Evolutionary conservation across 2,888 invertebrate species (phyloP).

Genomic region (Perizoma flavofasciatum): DNA sequence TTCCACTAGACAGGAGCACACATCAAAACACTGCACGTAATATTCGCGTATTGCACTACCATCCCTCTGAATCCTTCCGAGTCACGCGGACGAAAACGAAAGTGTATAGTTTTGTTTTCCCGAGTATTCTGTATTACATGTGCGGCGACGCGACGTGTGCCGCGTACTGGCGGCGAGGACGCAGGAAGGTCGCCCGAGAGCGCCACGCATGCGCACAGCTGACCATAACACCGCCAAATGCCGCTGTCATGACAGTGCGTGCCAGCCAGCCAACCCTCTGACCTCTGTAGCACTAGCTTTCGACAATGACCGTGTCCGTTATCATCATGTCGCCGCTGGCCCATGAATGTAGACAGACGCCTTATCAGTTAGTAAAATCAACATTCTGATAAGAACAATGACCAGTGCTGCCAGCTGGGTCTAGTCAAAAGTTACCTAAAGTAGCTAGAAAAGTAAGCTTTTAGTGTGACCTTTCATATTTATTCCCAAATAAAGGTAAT

Average conservation of each 20-base stretch:
- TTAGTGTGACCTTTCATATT: too few relatives aligned
- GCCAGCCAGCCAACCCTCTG: slow-evolving; percentile 46
- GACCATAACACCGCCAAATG: slow-evolving; percentile 48
- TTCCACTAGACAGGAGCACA: slow-evolving; percentile 45
- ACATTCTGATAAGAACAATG: slow-evolving; percentile 11
- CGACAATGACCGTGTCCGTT: slow-evolving; percentile 22
- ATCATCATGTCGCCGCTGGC: slow-evolving; percentile 9
- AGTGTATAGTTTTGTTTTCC: slow-evolving; percentile 53
- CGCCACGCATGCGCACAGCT: slow-evolving; percentile 71
- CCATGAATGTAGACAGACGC: background rate
- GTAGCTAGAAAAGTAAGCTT: too few relatives aligned
- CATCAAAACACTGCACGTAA: slow-evolving; percentile 55
- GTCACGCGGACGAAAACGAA: slow-evolving; percentile 56
- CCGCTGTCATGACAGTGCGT: slow-evolving; percentile 50
- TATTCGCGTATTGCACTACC: slow-evolving; percentile 29
- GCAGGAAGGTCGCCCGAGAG: slow-evolving; percentile 70
- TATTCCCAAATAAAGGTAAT: too few relatives aligned
- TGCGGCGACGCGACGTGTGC: slow-evolving; percentile 70
- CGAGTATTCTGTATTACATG: slow-evolving; percentile 59
- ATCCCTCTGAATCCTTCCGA: slow-evolving; percentile 28
- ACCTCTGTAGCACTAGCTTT: slow-evolving; percentile 52
- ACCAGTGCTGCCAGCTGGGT: too few relatives aligned
- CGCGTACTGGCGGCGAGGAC: slow-evolving; percentile 74
- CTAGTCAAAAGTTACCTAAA: too few relatives aligned
- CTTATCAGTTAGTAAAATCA: slow-evolving; percentile 16